phyloP scores from a whole-genome alignment of 2,113 vertebrate genomes.

The Plestiodon gilberti region DNA sequence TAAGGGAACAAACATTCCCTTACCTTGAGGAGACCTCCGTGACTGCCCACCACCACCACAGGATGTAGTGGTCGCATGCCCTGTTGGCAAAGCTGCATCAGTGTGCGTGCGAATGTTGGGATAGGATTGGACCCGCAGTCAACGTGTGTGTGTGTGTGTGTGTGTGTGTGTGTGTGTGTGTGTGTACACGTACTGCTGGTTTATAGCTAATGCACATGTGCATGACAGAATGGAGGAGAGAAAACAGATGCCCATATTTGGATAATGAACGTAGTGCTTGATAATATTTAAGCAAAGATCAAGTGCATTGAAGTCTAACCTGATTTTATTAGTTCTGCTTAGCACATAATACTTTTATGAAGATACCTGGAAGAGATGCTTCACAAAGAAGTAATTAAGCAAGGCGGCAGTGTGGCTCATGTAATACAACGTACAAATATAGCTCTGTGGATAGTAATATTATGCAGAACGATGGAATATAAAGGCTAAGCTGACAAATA shows the following conservation, averaged over 20 bases:
- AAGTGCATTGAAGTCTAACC: constrained; percentile 31
- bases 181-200: constrained; percentile 32
- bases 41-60: no score
- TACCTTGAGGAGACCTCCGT: no score
- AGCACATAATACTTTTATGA: constrained; percentile 23
- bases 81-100: no score
- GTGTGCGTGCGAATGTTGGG: neutral
- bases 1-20: no score
- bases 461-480: neutral
- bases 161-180: constrained; percentile 15
- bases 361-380: constrained; percentile 20
- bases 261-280: neutral
- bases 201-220: neutral
- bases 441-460: constrained; percentile 15
- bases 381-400: constrained; percentile 32
- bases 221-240: constrained; percentile 12
- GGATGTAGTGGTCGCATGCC: no score
- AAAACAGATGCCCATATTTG: constrained; percentile 3
- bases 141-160: neutral
- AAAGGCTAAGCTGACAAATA: constrained; percentile 33
- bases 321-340: constrained; percentile 35
- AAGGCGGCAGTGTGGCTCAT: neutral
- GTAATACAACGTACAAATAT: constrained; percentile 20
- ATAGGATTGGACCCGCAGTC: neutral
- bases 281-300: constrained; percentile 32